A percentile compares a stretch with the other conserved stretches of the same genome.
Conservation (phyloP, 2,888 invertebrate species). For the Drosophila barbarae region DNA sequence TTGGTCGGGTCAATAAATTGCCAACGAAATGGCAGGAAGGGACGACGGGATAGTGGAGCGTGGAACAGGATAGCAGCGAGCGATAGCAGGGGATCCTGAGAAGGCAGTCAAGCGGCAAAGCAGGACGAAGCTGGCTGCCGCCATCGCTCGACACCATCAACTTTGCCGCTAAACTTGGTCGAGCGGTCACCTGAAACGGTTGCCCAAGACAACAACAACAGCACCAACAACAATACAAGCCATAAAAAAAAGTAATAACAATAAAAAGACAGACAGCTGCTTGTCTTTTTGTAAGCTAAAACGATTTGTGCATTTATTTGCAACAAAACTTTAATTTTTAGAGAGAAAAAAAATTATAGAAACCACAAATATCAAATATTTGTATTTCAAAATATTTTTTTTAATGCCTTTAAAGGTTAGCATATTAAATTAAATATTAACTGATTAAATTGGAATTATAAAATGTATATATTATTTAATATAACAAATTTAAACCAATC, state of each 20-base stretch:
- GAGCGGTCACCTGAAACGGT: slow-evolving; percentile 60
- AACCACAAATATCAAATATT: neutral
- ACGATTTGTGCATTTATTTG: no score
- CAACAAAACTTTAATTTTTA: neutral
- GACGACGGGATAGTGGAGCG: neutral
- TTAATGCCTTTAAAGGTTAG: neutral
- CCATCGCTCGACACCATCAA: slow-evolving; percentile 40
- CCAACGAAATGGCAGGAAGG: slow-evolving; percentile 7
- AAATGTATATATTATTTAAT: neutral
- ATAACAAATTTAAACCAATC: neutral
- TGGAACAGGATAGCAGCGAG: slow-evolving; percentile 34
- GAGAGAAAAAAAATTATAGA: neutral
- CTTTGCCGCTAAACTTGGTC: slow-evolving; percentile 11
- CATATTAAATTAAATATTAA: neutral
- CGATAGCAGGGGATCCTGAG: slow-evolving; percentile 28
- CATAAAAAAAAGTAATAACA: neutral
- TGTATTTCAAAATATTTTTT: neutral
- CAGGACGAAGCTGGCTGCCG: slow-evolving; percentile 8
- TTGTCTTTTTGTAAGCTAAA: neutral
- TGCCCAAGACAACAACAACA: slow-evolving; percentile 42
- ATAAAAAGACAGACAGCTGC: slow-evolving; percentile 45
- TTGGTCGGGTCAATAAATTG: slow-evolving; percentile 35
- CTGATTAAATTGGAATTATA: no score
- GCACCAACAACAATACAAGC: slow-evolving; percentile 34
- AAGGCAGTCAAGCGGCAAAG: slow-evolving; percentile 42